These are phyloP conservation scores for Aurelia aurita DNA, from an alignment of 30 jellyfish, hydroid and myxozoan species.

Conservation along the genomic window DNA sequence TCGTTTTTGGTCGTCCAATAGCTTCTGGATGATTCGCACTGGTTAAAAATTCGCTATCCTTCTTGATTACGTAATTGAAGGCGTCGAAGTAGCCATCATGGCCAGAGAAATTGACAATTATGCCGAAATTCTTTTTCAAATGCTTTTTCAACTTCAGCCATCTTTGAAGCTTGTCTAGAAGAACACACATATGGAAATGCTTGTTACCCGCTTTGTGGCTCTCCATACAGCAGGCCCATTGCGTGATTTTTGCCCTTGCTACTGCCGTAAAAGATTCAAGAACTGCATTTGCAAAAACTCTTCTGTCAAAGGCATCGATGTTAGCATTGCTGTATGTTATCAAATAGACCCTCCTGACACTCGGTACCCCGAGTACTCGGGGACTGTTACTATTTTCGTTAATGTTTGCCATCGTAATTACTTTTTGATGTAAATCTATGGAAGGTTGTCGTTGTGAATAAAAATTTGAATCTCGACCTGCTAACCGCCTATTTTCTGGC, in stretches of 20 bases:
- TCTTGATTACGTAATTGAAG: conserved; percentile 6
- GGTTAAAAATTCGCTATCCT: neutral
- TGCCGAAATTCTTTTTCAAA: neutral
- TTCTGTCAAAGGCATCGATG: neutral
- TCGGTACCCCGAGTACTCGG: no score
- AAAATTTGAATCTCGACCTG: no score
- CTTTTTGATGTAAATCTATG: no score
- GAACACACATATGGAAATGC: conserved; percentile 22
- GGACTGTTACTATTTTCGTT: no score
- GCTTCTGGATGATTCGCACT: conserved; percentile 31
- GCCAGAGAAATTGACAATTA: conserved; percentile 17
- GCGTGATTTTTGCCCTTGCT: conserved; percentile 1
- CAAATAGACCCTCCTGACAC: no score
- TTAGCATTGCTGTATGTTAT: no score
- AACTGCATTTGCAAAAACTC: neutral
- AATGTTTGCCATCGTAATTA: no score
- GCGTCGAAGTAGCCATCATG: conserved; percentile 40
- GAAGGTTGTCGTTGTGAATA: no score
- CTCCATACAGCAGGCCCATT: conserved; percentile 61
- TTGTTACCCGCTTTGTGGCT: conserved; percentile 4
- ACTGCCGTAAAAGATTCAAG: conserved; percentile 3
- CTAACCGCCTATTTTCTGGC: no score
- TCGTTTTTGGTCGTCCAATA: conserved; percentile 17
- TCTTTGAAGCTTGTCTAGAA: conserved; percentile 11
- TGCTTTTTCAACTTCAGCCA: conserved; percentile 4